Conservation (phyloP, 2,888 invertebrate genomes). For the Dione vanillae region DNA sequence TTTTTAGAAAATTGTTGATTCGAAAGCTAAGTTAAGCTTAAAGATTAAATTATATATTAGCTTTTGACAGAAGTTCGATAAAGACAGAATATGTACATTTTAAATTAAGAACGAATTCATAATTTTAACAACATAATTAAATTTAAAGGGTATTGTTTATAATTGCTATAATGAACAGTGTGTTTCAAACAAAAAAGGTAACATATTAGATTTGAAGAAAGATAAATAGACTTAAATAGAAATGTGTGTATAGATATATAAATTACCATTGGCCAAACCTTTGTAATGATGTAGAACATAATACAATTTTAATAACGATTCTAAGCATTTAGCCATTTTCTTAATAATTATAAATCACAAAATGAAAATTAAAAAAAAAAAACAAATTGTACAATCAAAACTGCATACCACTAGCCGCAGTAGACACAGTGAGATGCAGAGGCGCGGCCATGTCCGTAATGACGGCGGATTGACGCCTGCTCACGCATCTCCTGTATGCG, state of each 20-base stretch:
- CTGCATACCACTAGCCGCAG: conserved; percentile 85
- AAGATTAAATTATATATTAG: no score
- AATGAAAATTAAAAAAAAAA: neutral
- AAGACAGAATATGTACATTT: no score
- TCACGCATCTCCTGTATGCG: conserved; percentile 91
- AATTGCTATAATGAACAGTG: neutral
- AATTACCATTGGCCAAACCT: conserved; percentile 65
- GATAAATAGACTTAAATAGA: neutral
- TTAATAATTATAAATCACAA: neutral
- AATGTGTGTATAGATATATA: neutral
- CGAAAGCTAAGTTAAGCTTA: no score
- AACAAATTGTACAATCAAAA: neutral
- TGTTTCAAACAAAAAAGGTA: neutral
- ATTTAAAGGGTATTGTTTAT: neutral
- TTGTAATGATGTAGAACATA: conserved; percentile 39
- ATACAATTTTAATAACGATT: neutral
- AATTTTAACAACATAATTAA: no score
- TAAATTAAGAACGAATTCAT: no score
- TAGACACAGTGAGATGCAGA: conserved; percentile 89
- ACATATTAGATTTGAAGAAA: neutral
- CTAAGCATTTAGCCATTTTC: neutral
- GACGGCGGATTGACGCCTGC: conserved; percentile 86
- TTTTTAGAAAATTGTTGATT: no score
- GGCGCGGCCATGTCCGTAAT: conserved; percentile 91
- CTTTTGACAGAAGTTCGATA: no score